These are phyloP conservation scores for Gobio occitaniae DNA, from an alignment of 2,797 vertebrate species.

Conservation along the genomic window DNA sequence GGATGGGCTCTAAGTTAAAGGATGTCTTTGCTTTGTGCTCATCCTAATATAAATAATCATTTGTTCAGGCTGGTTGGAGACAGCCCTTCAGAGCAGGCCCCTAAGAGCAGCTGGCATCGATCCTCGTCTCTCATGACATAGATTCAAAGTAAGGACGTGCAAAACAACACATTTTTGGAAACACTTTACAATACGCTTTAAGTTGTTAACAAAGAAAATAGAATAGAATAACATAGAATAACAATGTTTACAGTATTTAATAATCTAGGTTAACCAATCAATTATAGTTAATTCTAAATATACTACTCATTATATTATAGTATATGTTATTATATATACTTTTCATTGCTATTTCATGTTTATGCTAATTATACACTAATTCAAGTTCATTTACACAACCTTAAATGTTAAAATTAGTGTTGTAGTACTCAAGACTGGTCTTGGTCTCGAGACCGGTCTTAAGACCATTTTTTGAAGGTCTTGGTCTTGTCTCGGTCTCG, in stretches of 20 bases:
- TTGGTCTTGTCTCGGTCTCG: no score
- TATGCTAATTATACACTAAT: background rate
- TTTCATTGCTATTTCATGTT: background rate
- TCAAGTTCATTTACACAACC: background rate
- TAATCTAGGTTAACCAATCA: background rate
- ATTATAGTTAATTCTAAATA: background rate
- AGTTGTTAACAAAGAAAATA: background rate
- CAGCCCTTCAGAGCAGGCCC: conserved; percentile 7
- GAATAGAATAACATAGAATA: no score
- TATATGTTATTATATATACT: no score
- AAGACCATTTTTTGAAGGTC: no score
- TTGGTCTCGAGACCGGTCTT: no score
- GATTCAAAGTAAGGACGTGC: conserved; percentile 25
- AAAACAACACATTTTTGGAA: conserved; percentile 12
- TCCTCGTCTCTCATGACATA: conserved; percentile 32
- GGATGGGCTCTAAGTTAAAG: conserved; percentile 35
- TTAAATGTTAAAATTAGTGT: background rate
- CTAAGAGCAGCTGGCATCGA: conserved; percentile 25
- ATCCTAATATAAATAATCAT: conserved; percentile 48
- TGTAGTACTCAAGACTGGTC: no score
- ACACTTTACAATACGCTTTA: background rate
- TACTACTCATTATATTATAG: background rate
- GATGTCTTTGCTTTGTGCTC: conserved; percentile 47
- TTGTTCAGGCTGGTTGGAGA: conserved; percentile 16
- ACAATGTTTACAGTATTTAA: conserved; percentile 9